phyloP scores from a whole-genome alignment of 1,140 invertebrate genomes.

The Radopholus similis region DNA sequence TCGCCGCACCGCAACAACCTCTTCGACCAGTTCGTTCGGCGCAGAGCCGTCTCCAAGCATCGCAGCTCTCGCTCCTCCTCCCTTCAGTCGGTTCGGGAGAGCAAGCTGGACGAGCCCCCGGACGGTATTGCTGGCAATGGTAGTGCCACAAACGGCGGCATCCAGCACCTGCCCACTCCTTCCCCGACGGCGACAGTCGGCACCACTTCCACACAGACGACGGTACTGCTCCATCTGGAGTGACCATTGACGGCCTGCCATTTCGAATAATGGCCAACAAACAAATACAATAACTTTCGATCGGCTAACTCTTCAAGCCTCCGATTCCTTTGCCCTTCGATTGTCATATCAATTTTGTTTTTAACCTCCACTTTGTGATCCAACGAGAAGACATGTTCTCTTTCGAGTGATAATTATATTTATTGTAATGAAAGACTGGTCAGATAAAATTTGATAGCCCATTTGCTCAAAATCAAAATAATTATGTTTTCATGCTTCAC shows the following conservation, averaged over 20 bases:
- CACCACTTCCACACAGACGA: constrained; percentile 7
- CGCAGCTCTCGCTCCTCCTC: constrained; percentile 8
- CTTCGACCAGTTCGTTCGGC: constrained; percentile 29
- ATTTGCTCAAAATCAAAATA: no score
- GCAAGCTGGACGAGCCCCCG: constrained; percentile 9
- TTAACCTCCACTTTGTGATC: no score
- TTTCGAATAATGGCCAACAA: no score
- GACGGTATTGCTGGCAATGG: not conserved
- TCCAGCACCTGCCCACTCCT: not conserved
- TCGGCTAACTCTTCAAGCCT: no score
- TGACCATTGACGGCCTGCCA: not conserved
- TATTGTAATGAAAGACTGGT: no score
- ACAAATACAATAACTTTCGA: no score
- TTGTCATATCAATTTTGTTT: no score
- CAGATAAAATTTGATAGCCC: no score
- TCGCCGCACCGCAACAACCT: constrained; percentile 26
- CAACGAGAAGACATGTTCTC: no score
- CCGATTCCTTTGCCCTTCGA: no score
- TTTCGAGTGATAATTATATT: no score
- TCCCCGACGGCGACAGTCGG: not conserved
- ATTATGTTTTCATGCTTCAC: no score
- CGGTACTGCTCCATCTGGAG: constrained; percentile 2
- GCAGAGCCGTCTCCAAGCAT: not conserved
- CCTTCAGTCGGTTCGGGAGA: constrained; percentile 9
- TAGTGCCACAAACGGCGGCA: not conserved